These are phyloP conservation scores for Zalophus californianus DNA, from an alignment of 2,797 vertebrate genomes.

Conservation along the genomic window DNA sequence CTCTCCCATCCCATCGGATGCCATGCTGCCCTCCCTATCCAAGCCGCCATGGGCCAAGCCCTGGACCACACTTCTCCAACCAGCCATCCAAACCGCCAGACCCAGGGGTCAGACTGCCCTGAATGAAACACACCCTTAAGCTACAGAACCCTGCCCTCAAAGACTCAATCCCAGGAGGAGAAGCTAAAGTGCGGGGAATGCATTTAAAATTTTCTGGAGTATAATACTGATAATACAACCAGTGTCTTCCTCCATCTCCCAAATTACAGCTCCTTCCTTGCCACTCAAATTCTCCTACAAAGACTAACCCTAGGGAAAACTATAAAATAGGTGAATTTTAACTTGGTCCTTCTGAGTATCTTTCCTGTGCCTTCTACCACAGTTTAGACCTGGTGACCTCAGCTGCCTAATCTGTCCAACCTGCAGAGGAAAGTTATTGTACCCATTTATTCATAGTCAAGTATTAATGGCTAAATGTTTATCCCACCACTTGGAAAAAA, in stretches of 20 bases:
- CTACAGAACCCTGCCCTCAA: background rate
- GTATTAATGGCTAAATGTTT: background rate
- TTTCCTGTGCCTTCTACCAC: background rate
- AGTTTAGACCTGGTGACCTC: background rate
- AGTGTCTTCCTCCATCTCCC: background rate
- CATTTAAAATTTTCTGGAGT: background rate
- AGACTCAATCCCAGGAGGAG: background rate
- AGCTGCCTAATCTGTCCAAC: background rate
- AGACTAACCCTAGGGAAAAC: background rate
- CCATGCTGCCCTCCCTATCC: accelerated
- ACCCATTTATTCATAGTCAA: background rate
- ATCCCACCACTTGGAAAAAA: background rate
- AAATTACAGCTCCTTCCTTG: background rate
- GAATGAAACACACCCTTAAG: background rate
- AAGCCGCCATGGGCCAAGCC: background rate
- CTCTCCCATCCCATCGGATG: background rate
- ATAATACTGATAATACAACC: background rate
- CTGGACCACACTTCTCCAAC: background rate
- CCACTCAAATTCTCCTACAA: background rate
- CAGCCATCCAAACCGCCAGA: accelerated
- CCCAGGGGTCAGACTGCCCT: background rate
- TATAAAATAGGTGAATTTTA: background rate
- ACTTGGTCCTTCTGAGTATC: background rate
- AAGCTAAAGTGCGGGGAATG: background rate
- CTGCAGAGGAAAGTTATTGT: background rate